Evolutionary conservation across 2,797 vertebrate genomes (phyloP), one percentile per base, ranked within the genome.

Genomic region (Oryzias sinensis): DNA sequence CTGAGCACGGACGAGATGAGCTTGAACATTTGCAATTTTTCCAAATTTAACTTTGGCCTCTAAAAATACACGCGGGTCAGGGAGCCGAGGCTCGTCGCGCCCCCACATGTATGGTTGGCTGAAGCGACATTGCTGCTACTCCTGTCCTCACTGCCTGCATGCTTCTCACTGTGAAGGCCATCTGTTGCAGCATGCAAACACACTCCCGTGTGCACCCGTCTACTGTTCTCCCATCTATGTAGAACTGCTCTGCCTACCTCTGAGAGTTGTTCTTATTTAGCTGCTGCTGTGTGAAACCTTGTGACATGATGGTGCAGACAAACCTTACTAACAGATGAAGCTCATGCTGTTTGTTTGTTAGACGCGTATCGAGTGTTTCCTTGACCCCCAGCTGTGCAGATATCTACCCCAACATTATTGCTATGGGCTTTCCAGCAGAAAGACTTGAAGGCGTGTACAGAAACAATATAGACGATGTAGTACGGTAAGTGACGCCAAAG

Each of bases 331-430:
- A 15, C 45, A 58, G 9, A 29, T 45, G 14, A 54, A 17, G 5
- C 0, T 7, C 27, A 20, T 1, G n/a, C 5, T 5, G 9, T 5
- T 15, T 17, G 5, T 1, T 8, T 54, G 51, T 40, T 14, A 14
- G 2, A 14, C 52, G 15, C 17, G 6, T 51, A 44, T 53, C 66
- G 5, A 57, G 5, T 70, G 53, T 62, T 72, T 75, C 78, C 85
- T 88, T 91, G 68, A 90, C 80, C 62, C 54, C 24, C n/a, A 17
- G 33, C 55, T 72, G 59, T 72, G 65, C 93, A 99, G 96, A 99
- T 94, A 99, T 99, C 91, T 98, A 98, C 92, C 97, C 97, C 74
- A 99, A 99, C 91, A 99, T 99, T 74, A 99, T 99, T 88, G 97
- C 97, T 53, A 98, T 99, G 96, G 97, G 97, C 63, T 99, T 98